phyloP scores from a whole-genome alignment of 2,797 vertebrate species.

The Petrocephalus schoutedeni region DNA sequence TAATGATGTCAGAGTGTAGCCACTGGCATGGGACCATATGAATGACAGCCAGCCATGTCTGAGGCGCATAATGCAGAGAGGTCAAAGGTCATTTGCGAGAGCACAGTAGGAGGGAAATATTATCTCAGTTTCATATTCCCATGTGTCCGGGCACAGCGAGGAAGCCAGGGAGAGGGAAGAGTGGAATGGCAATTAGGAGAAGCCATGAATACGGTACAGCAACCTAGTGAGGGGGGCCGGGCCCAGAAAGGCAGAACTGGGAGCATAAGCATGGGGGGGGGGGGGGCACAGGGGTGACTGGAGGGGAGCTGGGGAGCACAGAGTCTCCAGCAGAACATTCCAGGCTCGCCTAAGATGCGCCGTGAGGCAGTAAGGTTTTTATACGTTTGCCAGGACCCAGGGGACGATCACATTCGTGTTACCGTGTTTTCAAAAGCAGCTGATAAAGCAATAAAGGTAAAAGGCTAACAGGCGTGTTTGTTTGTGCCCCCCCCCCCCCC shows the following conservation, averaged over 20 bases:
- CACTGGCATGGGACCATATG: not conserved
- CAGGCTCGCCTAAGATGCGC: not conserved
- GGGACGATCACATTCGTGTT: not conserved
- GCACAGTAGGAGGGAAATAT: slow-evolving; percentile 50
- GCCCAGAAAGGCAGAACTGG: slow-evolving; percentile 31
- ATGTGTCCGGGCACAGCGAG: slow-evolving; percentile 49
- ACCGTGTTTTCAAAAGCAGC: not conserved
- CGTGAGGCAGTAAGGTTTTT: too few relatives aligned
- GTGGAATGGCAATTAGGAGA: slow-evolving; percentile 59
- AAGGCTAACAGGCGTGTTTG: not conserved
- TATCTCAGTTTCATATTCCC: slow-evolving; percentile 62
- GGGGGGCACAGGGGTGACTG: not conserved
- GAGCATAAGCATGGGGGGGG: not conserved
- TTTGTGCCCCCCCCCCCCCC: not conserved
- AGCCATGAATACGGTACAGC: slow-evolving; percentile 47
- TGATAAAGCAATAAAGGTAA: not conserved
- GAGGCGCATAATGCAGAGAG: slow-evolving; percentile 42
- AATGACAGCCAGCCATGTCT: slow-evolving; percentile 11
- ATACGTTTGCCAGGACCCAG: not conserved
- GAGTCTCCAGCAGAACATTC: not conserved
- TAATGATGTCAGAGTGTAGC: not conserved
- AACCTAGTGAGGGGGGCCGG: slow-evolving; percentile 52
- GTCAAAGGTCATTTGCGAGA: slow-evolving; percentile 45
- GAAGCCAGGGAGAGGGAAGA: slow-evolving; percentile 41
- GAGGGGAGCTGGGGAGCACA: not conserved